Percentiles rank a stretch among this genome's conserved stretches.
Conservation (phyloP, 2,888 invertebrate species). For the Drosophila leonis region DNA sequence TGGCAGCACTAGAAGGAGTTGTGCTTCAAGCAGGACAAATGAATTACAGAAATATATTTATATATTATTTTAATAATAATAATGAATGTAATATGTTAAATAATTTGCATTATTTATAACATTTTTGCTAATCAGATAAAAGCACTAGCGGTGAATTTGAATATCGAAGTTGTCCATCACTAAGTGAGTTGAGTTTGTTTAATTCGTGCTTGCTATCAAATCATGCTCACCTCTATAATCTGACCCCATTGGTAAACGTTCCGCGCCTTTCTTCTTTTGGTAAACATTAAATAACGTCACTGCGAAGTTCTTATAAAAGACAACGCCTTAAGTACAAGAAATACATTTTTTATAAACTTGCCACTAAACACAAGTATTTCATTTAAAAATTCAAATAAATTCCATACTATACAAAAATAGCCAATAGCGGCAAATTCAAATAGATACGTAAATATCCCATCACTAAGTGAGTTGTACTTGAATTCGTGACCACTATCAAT, state of each 20-base stretch:
- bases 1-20: not conserved
- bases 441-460: not conserved
- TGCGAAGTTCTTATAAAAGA: not conserved
- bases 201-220: not conserved
- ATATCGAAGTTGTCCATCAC: not conserved
- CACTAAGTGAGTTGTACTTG: not conserved
- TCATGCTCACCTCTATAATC: not conserved
- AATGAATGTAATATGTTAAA: not conserved
- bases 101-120: not conserved
- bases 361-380: not conserved
- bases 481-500: slow-evolving; percentile 8
- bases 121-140: not conserved
- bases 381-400: not conserved
- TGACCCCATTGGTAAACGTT: not conserved
- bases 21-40: no score
- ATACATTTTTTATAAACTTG: not conserved
- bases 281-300: no score
- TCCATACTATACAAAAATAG: not conserved
- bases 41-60: not conserved
- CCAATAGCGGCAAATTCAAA: not conserved
- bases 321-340: not conserved
- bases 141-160: not conserved
- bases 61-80: not conserved
- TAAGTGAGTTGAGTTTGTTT: not conserved
- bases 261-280: not conserved